These are phyloP conservation scores for Tenthredo livida DNA, from an alignment of 2,888 invertebrate genomes.

Conservation along the genomic window DNA sequence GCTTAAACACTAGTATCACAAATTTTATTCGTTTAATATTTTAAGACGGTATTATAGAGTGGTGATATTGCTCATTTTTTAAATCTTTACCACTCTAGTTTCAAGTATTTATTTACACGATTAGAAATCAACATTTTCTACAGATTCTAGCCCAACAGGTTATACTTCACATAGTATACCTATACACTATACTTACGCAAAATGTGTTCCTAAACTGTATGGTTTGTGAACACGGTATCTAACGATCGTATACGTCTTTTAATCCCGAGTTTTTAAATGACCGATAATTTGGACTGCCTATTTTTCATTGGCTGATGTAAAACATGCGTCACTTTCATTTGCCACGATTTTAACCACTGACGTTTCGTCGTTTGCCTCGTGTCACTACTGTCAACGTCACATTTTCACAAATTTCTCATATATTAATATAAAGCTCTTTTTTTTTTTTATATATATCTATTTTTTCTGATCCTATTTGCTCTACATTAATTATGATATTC, in stretches of 20 bases:
- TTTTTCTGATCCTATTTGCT: neutral
- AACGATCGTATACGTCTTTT: neutral
- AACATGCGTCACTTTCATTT: constrained; percentile 2
- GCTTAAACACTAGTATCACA: constrained; percentile 17
- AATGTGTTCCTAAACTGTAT: constrained; percentile 10
- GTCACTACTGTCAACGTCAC: constrained; percentile 17
- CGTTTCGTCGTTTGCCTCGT: neutral
- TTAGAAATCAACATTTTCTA: constrained; percentile 29
- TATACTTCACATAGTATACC: neutral
- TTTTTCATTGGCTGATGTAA: neutral
- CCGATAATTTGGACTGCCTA: neutral
- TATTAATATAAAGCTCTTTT: neutral
- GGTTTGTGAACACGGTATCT: neutral
- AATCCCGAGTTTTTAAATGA: neutral
- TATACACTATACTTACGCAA: neutral
- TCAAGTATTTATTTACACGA: constrained; percentile 28
- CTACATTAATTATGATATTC: neutral
- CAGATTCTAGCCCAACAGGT: constrained; percentile 5
- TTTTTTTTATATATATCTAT: neutral
- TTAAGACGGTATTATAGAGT: neutral
- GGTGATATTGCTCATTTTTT: neutral
- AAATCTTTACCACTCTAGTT: neutral
- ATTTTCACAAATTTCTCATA: neutral
- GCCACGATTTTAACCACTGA: neutral
- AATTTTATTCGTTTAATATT: neutral